A percentile compares a stretch with the other conserved stretches of the same genome.
phyloP scores from a whole-genome alignment of 2,113 vertebrate species.

The Monarcha castaneiventris region DNA sequence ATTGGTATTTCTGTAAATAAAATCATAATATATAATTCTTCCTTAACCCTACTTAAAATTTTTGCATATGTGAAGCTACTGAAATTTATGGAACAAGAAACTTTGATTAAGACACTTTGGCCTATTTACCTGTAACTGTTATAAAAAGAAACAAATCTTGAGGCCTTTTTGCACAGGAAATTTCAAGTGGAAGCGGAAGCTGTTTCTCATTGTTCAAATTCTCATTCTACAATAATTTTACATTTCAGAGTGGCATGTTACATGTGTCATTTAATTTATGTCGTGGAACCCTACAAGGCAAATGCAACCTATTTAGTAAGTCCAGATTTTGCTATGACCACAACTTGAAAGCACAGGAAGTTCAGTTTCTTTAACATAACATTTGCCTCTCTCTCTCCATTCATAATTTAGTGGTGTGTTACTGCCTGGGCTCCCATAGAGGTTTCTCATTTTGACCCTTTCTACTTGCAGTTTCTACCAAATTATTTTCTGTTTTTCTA shows the following conservation, averaged over 20 bases:
- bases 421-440: background rate
- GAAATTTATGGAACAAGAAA: background rate
- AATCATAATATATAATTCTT: background rate
- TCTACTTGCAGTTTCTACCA: background rate
- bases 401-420: slow-evolving; percentile 47
- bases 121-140: background rate
- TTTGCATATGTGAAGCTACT: background rate
- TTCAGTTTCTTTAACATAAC: slow-evolving; percentile 56
- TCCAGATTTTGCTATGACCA: slow-evolving; percentile 66
- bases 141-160: slow-evolving; percentile 45
- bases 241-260: slow-evolving; percentile 66
- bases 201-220: slow-evolving; percentile 74
- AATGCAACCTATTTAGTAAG: slow-evolving; percentile 69
- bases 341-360: slow-evolving; percentile 64
- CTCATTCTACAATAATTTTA: slow-evolving; percentile 60
- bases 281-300: slow-evolving; percentile 42
- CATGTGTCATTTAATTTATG: slow-evolving; percentile 75
- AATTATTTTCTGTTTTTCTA: background rate
- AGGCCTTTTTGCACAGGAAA: slow-evolving; percentile 47
- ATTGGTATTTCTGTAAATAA: background rate
- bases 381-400: background rate
- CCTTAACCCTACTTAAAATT: background rate
- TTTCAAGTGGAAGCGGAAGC: slow-evolving; percentile 58
- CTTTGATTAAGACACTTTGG: slow-evolving; percentile 9
- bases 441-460: slow-evolving; percentile 23